Evolutionary conservation across 2,888 invertebrate species (phyloP).

Genomic region (Ashinkailepas kermadecensis): DNA sequence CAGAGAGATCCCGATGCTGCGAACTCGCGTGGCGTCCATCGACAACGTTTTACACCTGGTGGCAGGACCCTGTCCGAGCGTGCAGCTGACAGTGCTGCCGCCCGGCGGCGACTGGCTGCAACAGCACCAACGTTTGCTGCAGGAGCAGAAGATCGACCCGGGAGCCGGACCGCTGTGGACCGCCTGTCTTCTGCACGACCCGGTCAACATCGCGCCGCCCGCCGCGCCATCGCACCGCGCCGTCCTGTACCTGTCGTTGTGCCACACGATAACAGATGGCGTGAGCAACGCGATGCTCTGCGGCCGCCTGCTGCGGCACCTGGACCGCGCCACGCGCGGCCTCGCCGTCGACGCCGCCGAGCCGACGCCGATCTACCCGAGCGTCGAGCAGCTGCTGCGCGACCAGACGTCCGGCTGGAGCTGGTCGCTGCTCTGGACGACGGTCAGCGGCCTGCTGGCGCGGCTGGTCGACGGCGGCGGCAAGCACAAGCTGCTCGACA

Average conservation of each 20-base stretch:
- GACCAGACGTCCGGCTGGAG: not conserved
- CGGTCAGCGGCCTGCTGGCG: not conserved
- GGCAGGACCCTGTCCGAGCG: not conserved
- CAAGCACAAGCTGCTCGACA: not conserved
- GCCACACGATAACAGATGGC: conserved; percentile 1
- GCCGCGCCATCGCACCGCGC: not conserved
- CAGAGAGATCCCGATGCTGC: not conserved
- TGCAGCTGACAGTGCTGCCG: not conserved
- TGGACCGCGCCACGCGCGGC: not conserved
- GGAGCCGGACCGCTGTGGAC: not conserved
- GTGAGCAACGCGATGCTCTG: not conserved
- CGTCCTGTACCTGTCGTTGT: not conserved
- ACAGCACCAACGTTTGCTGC: not conserved
- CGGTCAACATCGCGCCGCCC: not conserved
- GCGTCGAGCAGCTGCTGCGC: not conserved
- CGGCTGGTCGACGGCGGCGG: not conserved
- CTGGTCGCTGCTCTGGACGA: not conserved
- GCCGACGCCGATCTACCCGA: not conserved
- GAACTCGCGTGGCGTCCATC: not conserved
- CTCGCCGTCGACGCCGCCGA: not conserved
- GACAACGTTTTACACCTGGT: not conserved
- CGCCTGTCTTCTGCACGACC: not conserved
- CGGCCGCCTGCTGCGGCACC: not conserved
- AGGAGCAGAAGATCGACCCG: not conserved
- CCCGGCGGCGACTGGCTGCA: not conserved